Evolutionary conservation across 2,797 vertebrate species (phyloP).

Genomic region (Silurus aristotelis): DNA sequence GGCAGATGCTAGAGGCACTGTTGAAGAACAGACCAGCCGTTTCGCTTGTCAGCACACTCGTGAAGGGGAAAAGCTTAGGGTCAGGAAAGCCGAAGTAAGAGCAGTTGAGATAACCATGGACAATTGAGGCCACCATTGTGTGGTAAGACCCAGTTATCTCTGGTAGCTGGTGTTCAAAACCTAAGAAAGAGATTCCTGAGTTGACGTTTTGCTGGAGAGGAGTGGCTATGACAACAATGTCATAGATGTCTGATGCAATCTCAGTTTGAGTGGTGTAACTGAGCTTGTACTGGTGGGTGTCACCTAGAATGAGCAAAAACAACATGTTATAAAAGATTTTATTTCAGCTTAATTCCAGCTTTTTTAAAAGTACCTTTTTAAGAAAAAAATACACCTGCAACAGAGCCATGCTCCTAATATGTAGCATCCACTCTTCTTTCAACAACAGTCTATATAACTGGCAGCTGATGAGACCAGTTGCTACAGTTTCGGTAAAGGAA

Average conservation of each 20-base stretch:
- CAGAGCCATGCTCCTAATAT: too few species aligned
- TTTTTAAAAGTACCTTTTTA: background rate
- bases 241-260: slow-evolving; percentile 80
- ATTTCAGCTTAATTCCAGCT: background rate
- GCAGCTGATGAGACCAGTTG: too few species aligned
- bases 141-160: slow-evolving; percentile 81
- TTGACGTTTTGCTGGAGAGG: slow-evolving; percentile 79
- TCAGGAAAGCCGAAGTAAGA: slow-evolving; percentile 93
- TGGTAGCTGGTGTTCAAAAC: slow-evolving; percentile 77
- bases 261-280: slow-evolving; percentile 74
- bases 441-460: too few species aligned
- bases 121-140: slow-evolving; percentile 84
- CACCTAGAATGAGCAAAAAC: slow-evolving; percentile 70
- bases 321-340: background rate
- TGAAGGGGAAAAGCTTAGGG: slow-evolving; percentile 92
- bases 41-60: slow-evolving; percentile 88
- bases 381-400: too few species aligned
- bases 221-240: slow-evolving; percentile 89
- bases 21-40: slow-evolving; percentile 85
- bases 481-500: too few species aligned
- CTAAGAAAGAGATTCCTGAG: slow-evolving; percentile 81
- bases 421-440: too few species aligned
- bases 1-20: slow-evolving; percentile 87
- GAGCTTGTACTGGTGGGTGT: slow-evolving; percentile 83
- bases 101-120: slow-evolving; percentile 97